Conservation (phyloP, 2,113 vertebrate genomes). For the Malurus elegans region DNA sequence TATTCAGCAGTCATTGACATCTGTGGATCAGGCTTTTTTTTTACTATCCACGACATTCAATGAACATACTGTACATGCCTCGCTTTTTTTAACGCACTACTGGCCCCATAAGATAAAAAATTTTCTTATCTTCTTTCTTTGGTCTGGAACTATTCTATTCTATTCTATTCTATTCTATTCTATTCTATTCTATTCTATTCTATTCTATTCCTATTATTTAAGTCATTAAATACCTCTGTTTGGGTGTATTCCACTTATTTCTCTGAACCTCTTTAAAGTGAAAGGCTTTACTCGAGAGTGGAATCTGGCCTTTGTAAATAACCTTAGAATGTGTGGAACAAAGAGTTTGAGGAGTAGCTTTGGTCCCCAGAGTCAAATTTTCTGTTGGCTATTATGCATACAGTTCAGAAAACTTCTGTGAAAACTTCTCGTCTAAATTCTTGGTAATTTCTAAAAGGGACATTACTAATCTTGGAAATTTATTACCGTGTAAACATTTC, state of each 20-base stretch:
- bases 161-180: neutral
- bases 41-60: neutral
- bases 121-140: neutral
- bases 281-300: neutral
- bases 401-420: neutral
- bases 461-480: neutral
- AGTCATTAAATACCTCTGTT: neutral
- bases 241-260: neutral
- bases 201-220: neutral
- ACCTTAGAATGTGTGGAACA: neutral
- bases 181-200: neutral
- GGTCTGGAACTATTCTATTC: neutral
- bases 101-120: neutral
- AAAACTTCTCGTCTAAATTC: neutral
- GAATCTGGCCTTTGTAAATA: neutral
- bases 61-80: neutral
- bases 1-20: conserved; percentile 1
- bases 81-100: neutral
- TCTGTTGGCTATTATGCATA: neutral
- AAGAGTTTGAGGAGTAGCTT: neutral
- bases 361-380: neutral
- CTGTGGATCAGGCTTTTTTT: neutral
- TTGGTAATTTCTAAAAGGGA: neutral
- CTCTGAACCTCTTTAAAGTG: neutral
- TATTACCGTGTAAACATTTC: neutral